Conservation (phyloP, 1,140 invertebrate species). For the Cydia pomonella region DNA sequence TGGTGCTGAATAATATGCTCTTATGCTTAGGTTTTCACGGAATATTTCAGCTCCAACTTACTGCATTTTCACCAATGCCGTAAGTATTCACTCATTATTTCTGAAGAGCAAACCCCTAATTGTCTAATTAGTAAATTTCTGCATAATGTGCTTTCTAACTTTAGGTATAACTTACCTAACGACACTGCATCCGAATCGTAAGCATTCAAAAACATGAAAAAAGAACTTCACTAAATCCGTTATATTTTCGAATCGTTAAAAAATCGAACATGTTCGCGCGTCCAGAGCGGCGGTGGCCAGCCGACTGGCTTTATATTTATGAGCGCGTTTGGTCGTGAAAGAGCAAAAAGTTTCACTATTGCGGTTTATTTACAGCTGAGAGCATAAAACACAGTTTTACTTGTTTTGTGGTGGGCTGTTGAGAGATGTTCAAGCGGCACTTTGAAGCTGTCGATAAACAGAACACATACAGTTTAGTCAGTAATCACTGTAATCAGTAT, state of each 20-base stretch:
- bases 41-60: no score
- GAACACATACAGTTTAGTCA: background rate
- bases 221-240: slow-evolving; percentile 4
- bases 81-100: no score
- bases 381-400: slow-evolving; percentile 24
- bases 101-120: no score
- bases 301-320: slow-evolving; percentile 27
- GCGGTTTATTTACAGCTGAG: slow-evolving; percentile 35
- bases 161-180: background rate
- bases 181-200: slow-evolving; percentile 19
- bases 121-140: no score
- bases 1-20: no score
- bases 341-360: slow-evolving; percentile 38
- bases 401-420: slow-evolving; percentile 13
- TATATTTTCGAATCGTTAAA: slow-evolving; percentile 25
- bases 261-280: slow-evolving; percentile 4
- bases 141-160: background rate
- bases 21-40: no score
- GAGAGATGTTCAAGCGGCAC: background rate
- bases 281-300: slow-evolving; percentile 1
- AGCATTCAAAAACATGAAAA: background rate
- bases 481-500: no score
- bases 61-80: no score
- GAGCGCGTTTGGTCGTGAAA: background rate
- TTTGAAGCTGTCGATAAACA: background rate